Evolutionary conservation across 1,140 invertebrate genomes (phyloP).

Genomic region (Calliopsis andreniformis): DNA sequence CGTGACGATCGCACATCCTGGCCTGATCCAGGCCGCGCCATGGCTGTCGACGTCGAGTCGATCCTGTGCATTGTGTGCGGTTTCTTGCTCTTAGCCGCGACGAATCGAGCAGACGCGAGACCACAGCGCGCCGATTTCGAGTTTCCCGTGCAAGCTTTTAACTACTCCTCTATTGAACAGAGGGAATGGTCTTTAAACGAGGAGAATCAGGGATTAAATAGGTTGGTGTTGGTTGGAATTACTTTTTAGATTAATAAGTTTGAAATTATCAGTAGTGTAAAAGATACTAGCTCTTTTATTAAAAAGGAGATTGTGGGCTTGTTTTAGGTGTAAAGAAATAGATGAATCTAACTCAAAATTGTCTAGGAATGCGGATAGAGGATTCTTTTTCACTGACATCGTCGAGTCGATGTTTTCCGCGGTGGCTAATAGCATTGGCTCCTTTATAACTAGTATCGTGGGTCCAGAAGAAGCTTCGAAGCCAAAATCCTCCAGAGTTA

Average conservation of each 20-base stretch:
- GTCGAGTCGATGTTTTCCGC: slow-evolving; percentile 70
- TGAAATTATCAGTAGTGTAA: neutral
- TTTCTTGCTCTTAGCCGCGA: slow-evolving; percentile 19
- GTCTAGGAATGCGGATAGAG: slow-evolving; percentile 36
- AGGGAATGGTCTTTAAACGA: neutral
- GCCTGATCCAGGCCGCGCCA: slow-evolving; percentile 44
- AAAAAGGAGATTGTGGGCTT: neutral
- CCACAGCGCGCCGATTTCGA: slow-evolving; percentile 29
- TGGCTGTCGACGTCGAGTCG: slow-evolving; percentile 44
- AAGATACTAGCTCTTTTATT: too few species aligned
- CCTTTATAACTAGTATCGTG: slow-evolving; percentile 71
- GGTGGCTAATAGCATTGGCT: slow-evolving; percentile 68
- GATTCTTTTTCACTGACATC: slow-evolving; percentile 72
- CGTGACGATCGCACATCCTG: slow-evolving; percentile 56
- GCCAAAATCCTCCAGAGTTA: slow-evolving; percentile 59
- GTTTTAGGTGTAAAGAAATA: slow-evolving; percentile 2
- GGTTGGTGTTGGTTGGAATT: slow-evolving; percentile 35
- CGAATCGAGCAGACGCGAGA: neutral
- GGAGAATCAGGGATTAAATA: neutral
- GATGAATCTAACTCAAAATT: neutral
- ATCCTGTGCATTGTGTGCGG: slow-evolving; percentile 34
- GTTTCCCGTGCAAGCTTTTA: neutral
- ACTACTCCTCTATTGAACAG: neutral
- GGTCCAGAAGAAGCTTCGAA: slow-evolving; percentile 69
- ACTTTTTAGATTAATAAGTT: too few species aligned